phyloP scores from a whole-genome alignment of 1,140 invertebrate species.

The Galleria mellonella region DNA sequence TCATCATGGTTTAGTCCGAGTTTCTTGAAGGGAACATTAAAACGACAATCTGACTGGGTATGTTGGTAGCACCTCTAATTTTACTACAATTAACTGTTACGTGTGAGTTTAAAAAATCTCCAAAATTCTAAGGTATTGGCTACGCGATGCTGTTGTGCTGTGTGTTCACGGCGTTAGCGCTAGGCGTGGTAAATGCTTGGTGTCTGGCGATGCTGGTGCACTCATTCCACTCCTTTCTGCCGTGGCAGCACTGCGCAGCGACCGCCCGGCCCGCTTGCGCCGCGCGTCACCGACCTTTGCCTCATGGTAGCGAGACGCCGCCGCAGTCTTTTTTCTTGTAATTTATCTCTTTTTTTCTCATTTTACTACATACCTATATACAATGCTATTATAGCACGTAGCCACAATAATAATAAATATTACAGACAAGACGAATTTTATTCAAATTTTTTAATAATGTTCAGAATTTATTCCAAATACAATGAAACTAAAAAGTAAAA shows the following conservation, averaged over 20 bases:
- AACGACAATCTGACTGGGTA: too few species aligned
- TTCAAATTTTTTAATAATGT: too few species aligned
- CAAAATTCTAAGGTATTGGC: slow-evolving; percentile 36
- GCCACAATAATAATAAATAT: too few species aligned
- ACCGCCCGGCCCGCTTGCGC: slow-evolving; percentile 40
- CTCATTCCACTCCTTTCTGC: slow-evolving; percentile 48
- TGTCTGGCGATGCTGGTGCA: slow-evolving; percentile 42
- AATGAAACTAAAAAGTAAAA: too few species aligned
- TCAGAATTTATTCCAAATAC: too few species aligned
- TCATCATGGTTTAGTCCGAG: too few species aligned
- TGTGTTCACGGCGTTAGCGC: slow-evolving; percentile 29
- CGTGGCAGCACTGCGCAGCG: slow-evolving; percentile 59
- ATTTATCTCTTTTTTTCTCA: not conserved
- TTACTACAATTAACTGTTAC: too few species aligned
- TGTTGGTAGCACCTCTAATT: too few species aligned
- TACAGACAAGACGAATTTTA: too few species aligned
- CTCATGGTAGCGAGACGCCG: slow-evolving; percentile 39
- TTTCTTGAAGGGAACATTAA: too few species aligned
- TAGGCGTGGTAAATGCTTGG: slow-evolving; percentile 37
- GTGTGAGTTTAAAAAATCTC: too few species aligned
- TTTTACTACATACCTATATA: not conserved
- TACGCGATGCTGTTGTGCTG: slow-evolving; percentile 41
- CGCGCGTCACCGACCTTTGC: slow-evolving; percentile 40
- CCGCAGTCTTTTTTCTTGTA: slow-evolving; percentile 57
- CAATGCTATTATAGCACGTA: not conserved